Percentiles rank a stretch among this genome's conserved stretches.
Evolutionary conservation across 2,797 vertebrate species (phyloP).

Genomic region (Petrocephalus sullivani): DNA sequence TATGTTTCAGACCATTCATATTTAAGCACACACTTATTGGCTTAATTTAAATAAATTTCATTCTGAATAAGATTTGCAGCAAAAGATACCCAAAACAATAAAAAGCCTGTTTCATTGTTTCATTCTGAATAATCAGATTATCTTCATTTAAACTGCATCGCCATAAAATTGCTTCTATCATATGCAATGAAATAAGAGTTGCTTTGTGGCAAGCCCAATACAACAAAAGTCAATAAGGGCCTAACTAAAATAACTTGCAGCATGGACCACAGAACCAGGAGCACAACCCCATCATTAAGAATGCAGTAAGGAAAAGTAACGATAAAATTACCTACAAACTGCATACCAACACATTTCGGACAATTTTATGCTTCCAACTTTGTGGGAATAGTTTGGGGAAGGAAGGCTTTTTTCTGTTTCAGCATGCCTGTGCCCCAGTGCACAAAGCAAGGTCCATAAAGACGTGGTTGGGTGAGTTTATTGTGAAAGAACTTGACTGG

Average conservation of each 20-base stretch:
- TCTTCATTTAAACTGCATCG: not conserved
- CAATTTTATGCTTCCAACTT: too few relatives aligned
- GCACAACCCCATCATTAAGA: too few relatives aligned
- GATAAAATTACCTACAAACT: too few relatives aligned
- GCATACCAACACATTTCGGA: too few relatives aligned
- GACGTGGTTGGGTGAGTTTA: too few relatives aligned
- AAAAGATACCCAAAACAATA: not conserved
- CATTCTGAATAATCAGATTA: not conserved
- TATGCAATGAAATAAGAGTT: not conserved
- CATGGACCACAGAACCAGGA: too few relatives aligned
- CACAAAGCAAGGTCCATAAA: too few relatives aligned
- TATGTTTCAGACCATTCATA: slow-evolving; percentile 32
- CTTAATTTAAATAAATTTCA: not conserved
- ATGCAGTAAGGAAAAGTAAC: too few relatives aligned
- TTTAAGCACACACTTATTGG: not conserved
- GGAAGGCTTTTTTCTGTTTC: too few relatives aligned
- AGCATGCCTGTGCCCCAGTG: too few relatives aligned
- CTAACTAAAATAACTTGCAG: not conserved
- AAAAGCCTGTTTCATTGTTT: not conserved
- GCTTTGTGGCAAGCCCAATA: not conserved
- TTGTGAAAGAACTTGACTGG: too few relatives aligned
- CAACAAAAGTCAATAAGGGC: not conserved
- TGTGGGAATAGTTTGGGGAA: too few relatives aligned
- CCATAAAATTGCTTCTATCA: slow-evolving; percentile 13
- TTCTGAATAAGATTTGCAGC: not conserved